Evolutionary conservation across 30 jellyfish, hydroid and myxozoan genomes (phyloP).

Genomic region (Turritopsis rubra): DNA sequence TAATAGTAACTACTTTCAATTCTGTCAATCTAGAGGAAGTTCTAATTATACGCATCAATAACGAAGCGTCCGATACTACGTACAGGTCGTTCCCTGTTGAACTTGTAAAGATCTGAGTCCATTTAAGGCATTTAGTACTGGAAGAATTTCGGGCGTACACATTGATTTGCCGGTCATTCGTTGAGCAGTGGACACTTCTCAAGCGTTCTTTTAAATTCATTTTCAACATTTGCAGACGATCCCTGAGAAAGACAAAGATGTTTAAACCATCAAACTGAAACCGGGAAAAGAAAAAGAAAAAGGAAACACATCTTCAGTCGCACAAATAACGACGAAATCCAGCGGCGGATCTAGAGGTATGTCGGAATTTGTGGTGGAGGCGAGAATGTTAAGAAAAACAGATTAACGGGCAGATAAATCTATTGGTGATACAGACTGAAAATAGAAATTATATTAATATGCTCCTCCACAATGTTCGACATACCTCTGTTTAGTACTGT

Average conservation of each 20-base stretch:
- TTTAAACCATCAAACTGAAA: background rate
- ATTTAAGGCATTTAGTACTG: background rate
- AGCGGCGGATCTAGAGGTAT: too few relatives aligned
- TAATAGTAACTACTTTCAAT: slow-evolving; percentile 10
- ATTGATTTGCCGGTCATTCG: background rate
- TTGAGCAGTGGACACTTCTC: background rate
- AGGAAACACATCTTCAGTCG: too few relatives aligned
- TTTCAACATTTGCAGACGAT: background rate
- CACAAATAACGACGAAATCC: too few relatives aligned
- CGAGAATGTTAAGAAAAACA: too few relatives aligned
- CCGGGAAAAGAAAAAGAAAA: background rate
- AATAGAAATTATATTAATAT: too few relatives aligned
- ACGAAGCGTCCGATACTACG: background rate
- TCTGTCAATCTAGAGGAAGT: background rate
- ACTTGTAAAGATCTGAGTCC: background rate
- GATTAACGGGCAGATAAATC: too few relatives aligned
- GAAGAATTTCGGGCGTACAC: slow-evolving; percentile 15
- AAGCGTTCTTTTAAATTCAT: background rate
- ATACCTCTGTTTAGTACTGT: too few relatives aligned
- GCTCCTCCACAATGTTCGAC: too few relatives aligned
- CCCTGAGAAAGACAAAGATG: background rate
- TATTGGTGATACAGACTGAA: too few relatives aligned
- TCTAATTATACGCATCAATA: slow-evolving; percentile 3
- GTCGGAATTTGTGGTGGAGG: too few relatives aligned
- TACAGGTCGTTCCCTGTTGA: background rate